Percentiles rank a stretch among this genome's conserved stretches.
These are phyloP conservation scores for Tylochromis polylepis DNA, from an alignment of 2,113 vertebrate genomes.

Conservation along the genomic window DNA sequence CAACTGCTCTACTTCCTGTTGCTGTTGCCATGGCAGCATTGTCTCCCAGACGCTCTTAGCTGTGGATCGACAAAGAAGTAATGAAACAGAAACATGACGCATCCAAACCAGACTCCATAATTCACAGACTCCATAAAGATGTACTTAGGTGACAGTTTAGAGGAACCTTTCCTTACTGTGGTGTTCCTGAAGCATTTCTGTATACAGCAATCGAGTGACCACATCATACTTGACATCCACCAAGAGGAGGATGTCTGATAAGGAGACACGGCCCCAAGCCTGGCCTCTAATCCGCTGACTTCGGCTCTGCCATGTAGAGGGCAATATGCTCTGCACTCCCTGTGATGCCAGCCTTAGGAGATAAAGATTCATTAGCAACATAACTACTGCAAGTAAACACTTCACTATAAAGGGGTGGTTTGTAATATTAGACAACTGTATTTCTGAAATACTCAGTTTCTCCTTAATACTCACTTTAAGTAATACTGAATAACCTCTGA, in stretches of 20 bases:
- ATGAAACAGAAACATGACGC: background rate
- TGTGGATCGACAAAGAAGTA: conserved; percentile 6
- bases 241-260: conserved; percentile 60
- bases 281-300: background rate
- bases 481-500: background rate
- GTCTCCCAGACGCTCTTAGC: conserved; percentile 60
- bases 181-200: conserved; percentile 73
- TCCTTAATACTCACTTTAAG: background rate
- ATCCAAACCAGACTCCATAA: background rate
- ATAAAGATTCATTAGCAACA: background rate
- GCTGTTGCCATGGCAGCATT: conserved; percentile 53
- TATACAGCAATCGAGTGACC: conserved; percentile 58
- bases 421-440: background rate
- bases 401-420: background rate
- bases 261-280: conserved; percentile 37
- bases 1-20: conserved; percentile 50
- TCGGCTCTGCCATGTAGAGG: background rate
- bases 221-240: conserved; percentile 70
- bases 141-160: background rate
- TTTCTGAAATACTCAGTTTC: background rate
- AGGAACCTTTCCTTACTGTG: conserved; percentile 37
- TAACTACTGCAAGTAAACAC: background rate
- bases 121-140: background rate
- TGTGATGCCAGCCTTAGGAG: conserved; percentile 47
- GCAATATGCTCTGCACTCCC: conserved; percentile 54